A percentile compares a stretch with the other conserved stretches of the same genome.
Evolutionary conservation across 2,888 invertebrate species (phyloP).

Genomic region (Leptinotarsa tumamoca): DNA sequence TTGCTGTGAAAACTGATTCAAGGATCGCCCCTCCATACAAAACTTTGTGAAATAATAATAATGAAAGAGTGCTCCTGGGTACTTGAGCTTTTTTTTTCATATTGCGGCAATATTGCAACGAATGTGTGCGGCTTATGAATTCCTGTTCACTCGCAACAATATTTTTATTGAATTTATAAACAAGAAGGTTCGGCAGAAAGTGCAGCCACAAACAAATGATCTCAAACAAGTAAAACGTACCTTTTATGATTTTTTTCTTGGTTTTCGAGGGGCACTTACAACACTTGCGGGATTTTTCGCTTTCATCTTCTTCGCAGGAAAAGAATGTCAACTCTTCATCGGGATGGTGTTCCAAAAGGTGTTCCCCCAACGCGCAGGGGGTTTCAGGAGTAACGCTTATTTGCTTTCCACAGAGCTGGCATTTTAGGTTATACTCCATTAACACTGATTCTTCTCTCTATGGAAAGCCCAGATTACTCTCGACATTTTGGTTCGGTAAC

Average conservation of each 20-base stretch:
- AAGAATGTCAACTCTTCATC: slow-evolving; percentile 58
- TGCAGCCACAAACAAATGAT: no score
- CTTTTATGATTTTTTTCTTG: slow-evolving; percentile 3
- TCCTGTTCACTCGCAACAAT: no score
- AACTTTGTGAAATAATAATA: no score
- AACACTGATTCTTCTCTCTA: slow-evolving; percentile 24
- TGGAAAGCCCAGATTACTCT: neutral
- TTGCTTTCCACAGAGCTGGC: slow-evolving; percentile 59
- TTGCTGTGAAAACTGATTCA: no score
- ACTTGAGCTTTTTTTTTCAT: no score
- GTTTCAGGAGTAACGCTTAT: slow-evolving; percentile 53
- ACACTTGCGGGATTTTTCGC: slow-evolving; percentile 6
- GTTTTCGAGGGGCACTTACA: neutral
- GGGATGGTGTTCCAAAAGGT: slow-evolving; percentile 59
- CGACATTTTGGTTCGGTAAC: slow-evolving; percentile 4
- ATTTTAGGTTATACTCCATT: slow-evolving; percentile 44
- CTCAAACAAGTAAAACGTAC: neutral
- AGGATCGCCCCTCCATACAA: no score
- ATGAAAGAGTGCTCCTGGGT: no score
- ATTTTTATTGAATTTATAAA: no score
- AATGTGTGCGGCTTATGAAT: no score
- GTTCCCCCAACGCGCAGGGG: slow-evolving; percentile 56
- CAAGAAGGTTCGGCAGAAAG: no score
- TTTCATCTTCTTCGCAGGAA: slow-evolving; percentile 38
- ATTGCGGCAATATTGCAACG: no score